Percentiles rank a stretch among this genome's conserved stretches.
These are phyloP conservation scores for Andrena trimmerana DNA, from an alignment of 2,888 invertebrate species.

Conservation along the genomic window DNA sequence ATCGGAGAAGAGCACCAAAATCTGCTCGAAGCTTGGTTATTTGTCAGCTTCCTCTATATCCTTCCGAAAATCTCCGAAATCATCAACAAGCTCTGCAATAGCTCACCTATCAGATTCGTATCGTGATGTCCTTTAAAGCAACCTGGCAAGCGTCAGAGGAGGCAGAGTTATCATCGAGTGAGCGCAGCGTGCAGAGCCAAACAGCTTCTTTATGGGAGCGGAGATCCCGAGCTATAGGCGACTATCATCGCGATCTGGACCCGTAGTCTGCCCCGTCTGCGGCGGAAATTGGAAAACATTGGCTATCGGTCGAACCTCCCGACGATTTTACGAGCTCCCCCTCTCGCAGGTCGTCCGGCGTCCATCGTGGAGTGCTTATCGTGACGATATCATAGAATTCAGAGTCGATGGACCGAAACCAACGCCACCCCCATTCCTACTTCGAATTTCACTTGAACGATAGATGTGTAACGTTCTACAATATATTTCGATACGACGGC, in stretches of 20 bases:
- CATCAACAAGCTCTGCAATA: no score
- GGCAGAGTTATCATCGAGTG: slow-evolving; percentile 2
- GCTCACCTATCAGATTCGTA: background rate
- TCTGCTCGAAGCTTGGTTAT: background rate
- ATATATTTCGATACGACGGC: slow-evolving; percentile 32
- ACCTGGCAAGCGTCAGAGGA: slow-evolving; percentile 3
- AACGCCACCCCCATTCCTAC: slow-evolving; percentile 19
- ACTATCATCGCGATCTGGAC: slow-evolving; percentile 58
- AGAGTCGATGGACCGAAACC: slow-evolving; percentile 14
- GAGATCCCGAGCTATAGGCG: slow-evolving; percentile 51
- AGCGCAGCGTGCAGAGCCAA: slow-evolving; percentile 23
- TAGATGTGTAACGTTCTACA: slow-evolving; percentile 12
- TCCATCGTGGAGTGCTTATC: slow-evolving; percentile 40
- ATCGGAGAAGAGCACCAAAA: background rate
- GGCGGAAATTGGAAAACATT: slow-evolving; percentile 78
- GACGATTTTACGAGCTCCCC: slow-evolving; percentile 70
- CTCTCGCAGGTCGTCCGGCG: slow-evolving; percentile 19
- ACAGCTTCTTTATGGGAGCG: slow-evolving; percentile 57
- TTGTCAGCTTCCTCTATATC: background rate
- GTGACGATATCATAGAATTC: slow-evolving; percentile 40
- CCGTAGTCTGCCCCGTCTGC: slow-evolving; percentile 44
- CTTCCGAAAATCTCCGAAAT: background rate
- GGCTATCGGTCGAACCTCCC: slow-evolving; percentile 68
- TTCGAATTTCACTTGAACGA: slow-evolving; percentile 34
- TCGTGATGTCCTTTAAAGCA: background rate